phyloP scores from a whole-genome alignment of 1,140 invertebrate genomes.

The Camponotus pennsylvanicus region DNA sequence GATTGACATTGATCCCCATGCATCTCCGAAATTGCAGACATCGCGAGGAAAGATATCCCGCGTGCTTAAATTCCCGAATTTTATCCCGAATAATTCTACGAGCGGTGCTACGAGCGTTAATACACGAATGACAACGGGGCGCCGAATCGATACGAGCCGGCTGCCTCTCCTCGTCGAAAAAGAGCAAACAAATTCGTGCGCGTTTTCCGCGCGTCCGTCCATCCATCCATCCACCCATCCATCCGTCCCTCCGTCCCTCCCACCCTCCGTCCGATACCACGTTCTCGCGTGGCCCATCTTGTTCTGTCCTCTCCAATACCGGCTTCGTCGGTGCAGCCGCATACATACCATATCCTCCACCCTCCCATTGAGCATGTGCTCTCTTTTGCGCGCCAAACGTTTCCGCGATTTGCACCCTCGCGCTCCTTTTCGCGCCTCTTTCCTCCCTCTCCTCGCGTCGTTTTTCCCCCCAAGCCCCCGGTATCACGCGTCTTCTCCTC shows the following conservation, averaged over 20 bases:
- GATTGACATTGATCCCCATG: background rate
- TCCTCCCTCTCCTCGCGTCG: background rate
- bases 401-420: constrained; percentile 65
- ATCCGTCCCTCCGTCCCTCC: too few species aligned
- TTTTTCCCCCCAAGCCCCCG: too few species aligned
- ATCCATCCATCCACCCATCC: background rate
- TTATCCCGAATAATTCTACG: constrained; percentile 7
- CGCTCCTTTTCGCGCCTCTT: background rate
- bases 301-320: constrained; percentile 73
- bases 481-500: background rate
- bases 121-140: constrained; percentile 10
- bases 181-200: constrained; percentile 53
- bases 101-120: constrained; percentile 24
- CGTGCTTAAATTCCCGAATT: constrained; percentile 13
- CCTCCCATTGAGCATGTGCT: constrained; percentile 63
- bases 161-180: constrained; percentile 25
- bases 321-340: constrained; percentile 44
- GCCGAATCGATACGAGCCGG: constrained; percentile 48
- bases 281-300: constrained; percentile 64
- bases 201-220: constrained; percentile 44
- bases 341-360: background rate
- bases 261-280: constrained; percentile 8
- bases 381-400: constrained; percentile 66
- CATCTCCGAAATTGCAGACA: background rate
- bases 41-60: background rate